phyloP scores from a whole-genome alignment of 1,140 invertebrate species.

The Caenorhabditis briggsae region DNA sequence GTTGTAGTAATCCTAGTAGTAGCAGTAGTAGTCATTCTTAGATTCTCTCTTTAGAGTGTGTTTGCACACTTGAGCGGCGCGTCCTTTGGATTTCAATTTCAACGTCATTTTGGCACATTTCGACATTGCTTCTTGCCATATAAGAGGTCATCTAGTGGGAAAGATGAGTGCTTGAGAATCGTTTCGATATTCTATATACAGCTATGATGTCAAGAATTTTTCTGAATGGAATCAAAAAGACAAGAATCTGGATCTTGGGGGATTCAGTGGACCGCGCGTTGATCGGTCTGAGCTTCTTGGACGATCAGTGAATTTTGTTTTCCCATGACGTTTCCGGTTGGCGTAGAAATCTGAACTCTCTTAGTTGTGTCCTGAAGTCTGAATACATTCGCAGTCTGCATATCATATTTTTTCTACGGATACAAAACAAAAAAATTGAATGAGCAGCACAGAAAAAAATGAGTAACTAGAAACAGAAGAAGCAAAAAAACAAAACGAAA shows the following conservation, averaged over 20 bases:
- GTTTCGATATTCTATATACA: conserved; percentile 23
- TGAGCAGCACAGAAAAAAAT: neutral
- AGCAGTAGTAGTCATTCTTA: too few relatives aligned
- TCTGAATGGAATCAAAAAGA: too few relatives aligned
- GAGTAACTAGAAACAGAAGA: neutral
- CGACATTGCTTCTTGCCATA: neutral
- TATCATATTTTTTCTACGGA: neutral
- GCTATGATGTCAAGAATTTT: conserved; percentile 3
- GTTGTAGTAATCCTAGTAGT: too few relatives aligned
- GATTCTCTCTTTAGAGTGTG: neutral
- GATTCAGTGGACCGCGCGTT: too few relatives aligned
- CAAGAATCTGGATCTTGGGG: too few relatives aligned
- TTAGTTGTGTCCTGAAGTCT: too few relatives aligned
- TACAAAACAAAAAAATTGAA: conserved; percentile 16
- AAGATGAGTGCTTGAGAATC: conserved; percentile 37
- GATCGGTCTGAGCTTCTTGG: too few relatives aligned
- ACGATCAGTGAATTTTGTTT: too few relatives aligned
- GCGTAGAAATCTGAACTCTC: too few relatives aligned
- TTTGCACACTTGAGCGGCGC: conserved; percentile 33
- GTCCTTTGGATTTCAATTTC: conserved; percentile 46
- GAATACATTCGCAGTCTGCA: neutral
- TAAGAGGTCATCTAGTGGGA: conserved; percentile 31
- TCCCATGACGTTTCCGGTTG: too few relatives aligned
- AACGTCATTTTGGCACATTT: conserved; percentile 43
- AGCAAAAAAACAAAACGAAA: neutral